Base-by-base conservation (phyloP, 2,113 vertebrate species). In the Brachyhypopomus occidentalis region DNA sequence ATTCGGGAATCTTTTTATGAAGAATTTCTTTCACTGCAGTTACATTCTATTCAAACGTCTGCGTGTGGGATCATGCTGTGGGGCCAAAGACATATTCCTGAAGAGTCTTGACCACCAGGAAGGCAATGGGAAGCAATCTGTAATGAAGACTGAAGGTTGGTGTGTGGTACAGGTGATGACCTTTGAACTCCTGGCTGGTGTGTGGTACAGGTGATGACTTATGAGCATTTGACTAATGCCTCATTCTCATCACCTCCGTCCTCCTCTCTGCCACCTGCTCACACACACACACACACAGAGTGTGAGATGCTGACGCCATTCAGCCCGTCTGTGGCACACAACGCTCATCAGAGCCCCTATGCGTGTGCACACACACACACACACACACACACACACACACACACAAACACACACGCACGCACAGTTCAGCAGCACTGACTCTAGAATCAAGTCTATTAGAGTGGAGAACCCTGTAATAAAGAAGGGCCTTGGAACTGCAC, bases 181-280 rank as follows among this genome's bases (percentile, higher is more conserved):
- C 74, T 77, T 76, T 77, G 80, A 82, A 58, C 52, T 63, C 41
- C 72, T 60, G 72, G 70, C 52, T 75, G 45, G 45, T 52, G 1
- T 52, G 73, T 72, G 74, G n/a, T n/a, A n/a, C n/a, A n/a, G n/a
- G n/a, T n/a, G n/a, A 58, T 82, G 74, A 76, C 73, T 73, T 76
- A 81, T 76, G 72, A 82, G 66, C 48, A 62, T 25, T 60, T 75
- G 72, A 75, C 48, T 75, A 72, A 81, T 60, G 80, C 55, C 72
- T 75, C 63, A n/a, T n/a, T 74, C 70, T 82, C 55, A 82, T 77
- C 73, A 82, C 80, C 80, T 71, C 73, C 52, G 48, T 52, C 36
- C 30, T 45, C 41, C 41, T 45, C 41, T 17, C 70, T 83, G 22
- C 71, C 56, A 71, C 71, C 48, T n/a, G n/a, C n/a, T n/a, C 30